phyloP scores from a whole-genome alignment of 1,140 invertebrate species.

The Teleopsis dalmanni region DNA sequence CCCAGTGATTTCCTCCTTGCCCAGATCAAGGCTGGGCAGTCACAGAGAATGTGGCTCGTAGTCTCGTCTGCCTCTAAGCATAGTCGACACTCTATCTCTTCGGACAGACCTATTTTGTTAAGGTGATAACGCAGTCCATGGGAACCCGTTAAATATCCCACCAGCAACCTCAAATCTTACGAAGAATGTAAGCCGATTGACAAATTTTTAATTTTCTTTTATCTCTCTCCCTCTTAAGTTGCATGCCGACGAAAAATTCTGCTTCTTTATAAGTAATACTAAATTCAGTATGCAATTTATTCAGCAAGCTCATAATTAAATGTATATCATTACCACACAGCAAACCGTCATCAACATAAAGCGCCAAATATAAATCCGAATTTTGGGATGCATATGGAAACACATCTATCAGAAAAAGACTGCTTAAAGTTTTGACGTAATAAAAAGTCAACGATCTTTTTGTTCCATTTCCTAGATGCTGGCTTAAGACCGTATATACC shows the following conservation, averaged over 20 bases:
- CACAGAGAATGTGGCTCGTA: too few relatives aligned
- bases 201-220: slow-evolving; percentile 5
- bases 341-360: slow-evolving; percentile 18
- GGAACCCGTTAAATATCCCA: too few relatives aligned
- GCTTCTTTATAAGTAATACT: slow-evolving; percentile 9
- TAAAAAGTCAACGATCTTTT: slow-evolving; percentile 19
- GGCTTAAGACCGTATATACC: slow-evolving; percentile 30
- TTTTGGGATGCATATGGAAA: slow-evolving; percentile 1
- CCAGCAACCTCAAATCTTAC: too few relatives aligned
- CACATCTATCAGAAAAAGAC: slow-evolving; percentile 19
- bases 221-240: slow-evolving; percentile 4
- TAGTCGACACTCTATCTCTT: too few relatives aligned
- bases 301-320: not conserved
- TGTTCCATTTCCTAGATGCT: slow-evolving; percentile 23
- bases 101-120: too few relatives aligned
- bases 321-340: slow-evolving; percentile 2
- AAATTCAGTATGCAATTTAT: slow-evolving; percentile 4
- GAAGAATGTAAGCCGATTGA: slow-evolving; percentile 3
- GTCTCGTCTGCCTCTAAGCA: too few relatives aligned
- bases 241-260: slow-evolving; percentile 9
- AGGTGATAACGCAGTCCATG: too few relatives aligned
- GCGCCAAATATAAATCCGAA: not conserved
- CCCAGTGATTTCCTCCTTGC: too few relatives aligned
- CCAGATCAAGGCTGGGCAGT: too few relatives aligned
- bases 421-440: slow-evolving; percentile 13